phyloP scores from a whole-genome alignment of 2,888 invertebrate species.

The Amblyjoppa fuscipennis region DNA sequence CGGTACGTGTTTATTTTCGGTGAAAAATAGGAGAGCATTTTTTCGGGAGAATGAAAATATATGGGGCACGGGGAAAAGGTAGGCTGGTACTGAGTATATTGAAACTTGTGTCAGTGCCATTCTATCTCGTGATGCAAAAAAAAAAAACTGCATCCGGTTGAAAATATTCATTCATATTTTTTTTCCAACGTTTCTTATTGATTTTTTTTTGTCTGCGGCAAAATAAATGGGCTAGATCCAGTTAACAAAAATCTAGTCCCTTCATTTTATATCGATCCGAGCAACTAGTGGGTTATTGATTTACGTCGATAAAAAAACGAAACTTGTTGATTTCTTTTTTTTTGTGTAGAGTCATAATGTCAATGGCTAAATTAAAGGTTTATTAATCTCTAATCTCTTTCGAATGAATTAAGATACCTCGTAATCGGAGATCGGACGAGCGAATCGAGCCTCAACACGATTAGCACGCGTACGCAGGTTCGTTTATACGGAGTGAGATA shows the following conservation, averaged over 20 bases:
- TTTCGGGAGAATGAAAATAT: constrained; percentile 1
- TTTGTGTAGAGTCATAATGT: not conserved
- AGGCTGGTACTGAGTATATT: constrained; percentile 33
- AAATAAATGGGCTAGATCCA: not conserved
- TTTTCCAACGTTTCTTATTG: not conserved
- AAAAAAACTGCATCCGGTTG: not conserved
- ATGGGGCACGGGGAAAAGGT: constrained; percentile 7
- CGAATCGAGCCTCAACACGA: not conserved
- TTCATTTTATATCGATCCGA: not conserved
- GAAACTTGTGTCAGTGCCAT: constrained; percentile 37
- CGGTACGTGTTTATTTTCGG: not conserved
- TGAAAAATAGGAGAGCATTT: not conserved
- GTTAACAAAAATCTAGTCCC: not conserved
- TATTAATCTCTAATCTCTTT: not conserved
- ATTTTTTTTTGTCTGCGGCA: not conserved
- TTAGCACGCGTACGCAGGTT: constrained; percentile 5
- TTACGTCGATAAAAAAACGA: not conserved
- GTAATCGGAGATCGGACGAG: constrained; percentile 3
- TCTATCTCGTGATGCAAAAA: not conserved
- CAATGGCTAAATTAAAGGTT: not conserved
- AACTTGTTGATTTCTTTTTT: not conserved
- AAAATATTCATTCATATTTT: not conserved
- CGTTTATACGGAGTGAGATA: not conserved
- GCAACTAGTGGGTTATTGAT: not conserved
- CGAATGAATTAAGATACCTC: not conserved